Percentiles rank a stretch among this genome's conserved stretches.
Evolutionary conservation across 2,797 vertebrate genomes (phyloP).

Genomic region (Sebastes taczanowskii): DNA sequence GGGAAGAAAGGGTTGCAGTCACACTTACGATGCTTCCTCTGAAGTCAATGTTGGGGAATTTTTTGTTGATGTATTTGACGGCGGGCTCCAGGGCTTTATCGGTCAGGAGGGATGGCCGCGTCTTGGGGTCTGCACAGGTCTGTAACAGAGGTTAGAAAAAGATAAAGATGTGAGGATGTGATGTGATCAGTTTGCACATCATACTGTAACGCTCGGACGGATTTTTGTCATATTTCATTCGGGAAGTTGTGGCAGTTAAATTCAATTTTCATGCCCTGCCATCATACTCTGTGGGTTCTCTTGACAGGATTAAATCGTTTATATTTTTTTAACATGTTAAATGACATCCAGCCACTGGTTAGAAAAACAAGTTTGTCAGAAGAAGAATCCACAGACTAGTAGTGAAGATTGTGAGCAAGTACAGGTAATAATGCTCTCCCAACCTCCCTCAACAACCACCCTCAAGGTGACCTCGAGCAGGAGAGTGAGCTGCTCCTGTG

Average conservation of each 20-base stretch:
- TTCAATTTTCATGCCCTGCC: neutral
- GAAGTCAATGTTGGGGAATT: conserved; percentile 92
- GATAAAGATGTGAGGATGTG: neutral
- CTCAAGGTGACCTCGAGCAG: conserved; percentile 28
- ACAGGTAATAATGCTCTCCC: neutral
- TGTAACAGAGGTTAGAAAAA: conserved; percentile 29
- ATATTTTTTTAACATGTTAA: neutral
- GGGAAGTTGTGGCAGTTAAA: neutral
- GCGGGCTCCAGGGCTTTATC: conserved; percentile 90
- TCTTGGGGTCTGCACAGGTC: conserved; percentile 83
- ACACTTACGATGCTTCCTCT: conserved; percentile 81
- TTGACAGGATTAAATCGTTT: neutral
- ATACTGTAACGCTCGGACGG: neutral
- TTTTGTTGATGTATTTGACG: conserved; percentile 94
- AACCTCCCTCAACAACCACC: neutral
- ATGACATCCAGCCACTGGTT: neutral
- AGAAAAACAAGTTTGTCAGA: neutral
- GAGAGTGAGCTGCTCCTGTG: conserved; percentile 14
- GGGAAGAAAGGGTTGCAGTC: neutral
- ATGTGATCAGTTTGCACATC: neutral
- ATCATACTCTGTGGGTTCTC: neutral
- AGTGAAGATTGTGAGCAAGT: neutral
- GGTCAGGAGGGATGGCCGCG: conserved; percentile 80
- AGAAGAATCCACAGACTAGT: neutral
- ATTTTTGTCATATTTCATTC: neutral